A percentile compares a stretch with the other conserved stretches of the same genome.
Evolutionary conservation across 2,888 invertebrate genomes (phyloP).

Genomic region (Ectemnius cavifrons): DNA sequence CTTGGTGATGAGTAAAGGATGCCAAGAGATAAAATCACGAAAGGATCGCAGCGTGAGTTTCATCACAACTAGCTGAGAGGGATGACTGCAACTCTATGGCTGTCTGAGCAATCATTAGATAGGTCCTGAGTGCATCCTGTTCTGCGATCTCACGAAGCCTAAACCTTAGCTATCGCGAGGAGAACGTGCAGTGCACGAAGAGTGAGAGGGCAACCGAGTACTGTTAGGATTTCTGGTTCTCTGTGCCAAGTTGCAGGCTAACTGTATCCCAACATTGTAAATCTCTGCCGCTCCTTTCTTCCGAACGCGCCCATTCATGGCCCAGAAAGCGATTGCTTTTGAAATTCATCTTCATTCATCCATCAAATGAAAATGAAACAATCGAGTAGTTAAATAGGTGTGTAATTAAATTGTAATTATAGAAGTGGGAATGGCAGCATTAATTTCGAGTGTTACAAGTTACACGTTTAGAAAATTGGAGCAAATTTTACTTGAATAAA

Average conservation of each 20-base stretch:
- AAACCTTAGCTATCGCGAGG: constrained; percentile 49
- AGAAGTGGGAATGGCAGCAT: no score
- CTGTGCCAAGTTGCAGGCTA: constrained; percentile 38
- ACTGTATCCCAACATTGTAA: constrained; percentile 54
- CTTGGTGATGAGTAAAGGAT: background rate
- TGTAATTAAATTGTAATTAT: no score
- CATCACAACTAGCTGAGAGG: constrained; percentile 1
- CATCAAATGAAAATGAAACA: no score
- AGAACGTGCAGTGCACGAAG: constrained; percentile 29
- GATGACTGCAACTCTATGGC: constrained; percentile 18
- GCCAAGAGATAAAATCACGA: no score
- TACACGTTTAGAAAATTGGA: no score
- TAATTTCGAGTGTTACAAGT: no score
- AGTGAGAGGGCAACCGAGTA: constrained; percentile 48
- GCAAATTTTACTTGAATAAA: no score
- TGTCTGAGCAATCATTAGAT: constrained; percentile 19
- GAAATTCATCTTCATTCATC: background rate
- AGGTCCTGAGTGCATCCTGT: constrained; percentile 42
- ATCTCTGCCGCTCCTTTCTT: constrained; percentile 41
- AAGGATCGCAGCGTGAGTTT: constrained; percentile 25
- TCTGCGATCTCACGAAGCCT: constrained; percentile 45
- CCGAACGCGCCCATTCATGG: background rate
- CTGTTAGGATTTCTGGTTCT: constrained; percentile 59
- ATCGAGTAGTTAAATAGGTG: no score
- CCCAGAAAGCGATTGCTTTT: background rate